phyloP scores from a whole-genome alignment of 2,113 vertebrate genomes.

The Cyprinus carpio region DNA sequence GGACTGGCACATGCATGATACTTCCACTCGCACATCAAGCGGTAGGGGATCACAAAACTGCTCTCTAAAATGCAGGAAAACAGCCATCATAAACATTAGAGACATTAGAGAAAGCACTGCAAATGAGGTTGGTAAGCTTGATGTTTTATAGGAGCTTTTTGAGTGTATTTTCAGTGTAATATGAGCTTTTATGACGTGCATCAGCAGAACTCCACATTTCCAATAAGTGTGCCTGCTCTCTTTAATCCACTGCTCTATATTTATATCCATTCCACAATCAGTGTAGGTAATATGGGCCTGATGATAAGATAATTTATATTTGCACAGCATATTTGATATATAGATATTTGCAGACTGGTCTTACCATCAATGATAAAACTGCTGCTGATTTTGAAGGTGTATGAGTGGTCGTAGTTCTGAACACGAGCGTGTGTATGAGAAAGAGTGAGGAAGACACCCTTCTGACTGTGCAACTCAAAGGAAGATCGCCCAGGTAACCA shows the following conservation, averaged over 20 bases:
- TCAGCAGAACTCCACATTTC: not conserved
- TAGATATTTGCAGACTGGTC: slow-evolving; percentile 41
- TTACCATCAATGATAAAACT: slow-evolving; percentile 93
- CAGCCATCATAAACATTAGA: not conserved
- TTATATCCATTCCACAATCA: not conserved
- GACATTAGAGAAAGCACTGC: not conserved
- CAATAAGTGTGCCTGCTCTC: not conserved
- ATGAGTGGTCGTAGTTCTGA: slow-evolving; percentile 84
- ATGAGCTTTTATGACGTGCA: not conserved
- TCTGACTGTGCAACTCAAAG: slow-evolving; percentile 87
- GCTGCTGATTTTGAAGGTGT: slow-evolving; percentile 87
- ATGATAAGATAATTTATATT: not conserved
- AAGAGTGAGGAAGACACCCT: slow-evolving; percentile 87
- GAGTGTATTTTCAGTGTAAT: not conserved
- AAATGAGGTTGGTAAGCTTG: not conserved
- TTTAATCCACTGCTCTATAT: not conserved
- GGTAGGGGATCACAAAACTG: slow-evolving; percentile 86
- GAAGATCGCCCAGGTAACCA: slow-evolving; percentile 87
- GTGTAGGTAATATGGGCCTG: not conserved
- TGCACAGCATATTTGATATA: not conserved
- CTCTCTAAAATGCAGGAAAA: slow-evolving; percentile 78
- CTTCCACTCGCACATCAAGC: slow-evolving; percentile 95
- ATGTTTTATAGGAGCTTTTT: not conserved
- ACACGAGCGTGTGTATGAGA: slow-evolving; percentile 76
- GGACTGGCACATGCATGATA: slow-evolving; percentile 89